These are phyloP conservation scores for Chaetodon auriga DNA, from an alignment of 2,113 vertebrate genomes.

Conservation along the genomic window DNA sequence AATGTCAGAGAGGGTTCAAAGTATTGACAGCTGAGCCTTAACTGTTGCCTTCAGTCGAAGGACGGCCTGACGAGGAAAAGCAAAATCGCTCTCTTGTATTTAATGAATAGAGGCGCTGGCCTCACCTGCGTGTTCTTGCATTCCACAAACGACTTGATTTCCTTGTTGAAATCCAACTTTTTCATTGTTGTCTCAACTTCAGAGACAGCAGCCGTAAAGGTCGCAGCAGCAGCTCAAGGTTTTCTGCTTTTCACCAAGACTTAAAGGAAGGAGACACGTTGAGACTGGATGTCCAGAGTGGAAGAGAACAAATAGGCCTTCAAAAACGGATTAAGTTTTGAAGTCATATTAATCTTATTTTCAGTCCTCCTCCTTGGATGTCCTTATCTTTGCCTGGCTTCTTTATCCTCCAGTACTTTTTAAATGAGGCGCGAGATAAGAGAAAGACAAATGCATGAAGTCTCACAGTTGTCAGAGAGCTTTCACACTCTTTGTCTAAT, in stretches of 20 bases:
- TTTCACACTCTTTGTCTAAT: neutral
- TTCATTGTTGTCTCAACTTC: neutral
- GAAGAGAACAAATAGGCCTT: too few species aligned
- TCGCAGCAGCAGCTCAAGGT: neutral
- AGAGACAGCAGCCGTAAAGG: conserved; percentile 4
- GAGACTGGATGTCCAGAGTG: too few species aligned
- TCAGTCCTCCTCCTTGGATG: neutral
- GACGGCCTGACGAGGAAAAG: neutral
- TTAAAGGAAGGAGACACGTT: too few species aligned
- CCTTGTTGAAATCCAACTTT: neutral
- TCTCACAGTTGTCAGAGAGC: conserved; percentile 1
- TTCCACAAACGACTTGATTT: conserved; percentile 10
- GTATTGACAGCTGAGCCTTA: conserved; percentile 8
- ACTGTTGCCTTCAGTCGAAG: conserved; percentile 23
- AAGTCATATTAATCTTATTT: too few species aligned
- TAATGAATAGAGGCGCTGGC: conserved; percentile 26
- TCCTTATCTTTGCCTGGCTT: too few species aligned
- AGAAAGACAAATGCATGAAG: neutral
- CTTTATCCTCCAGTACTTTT: conserved; percentile 1
- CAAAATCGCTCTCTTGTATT: neutral
- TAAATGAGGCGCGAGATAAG: neutral
- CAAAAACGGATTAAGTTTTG: too few species aligned
- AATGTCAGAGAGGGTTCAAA: neutral
- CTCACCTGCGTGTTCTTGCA: neutral
- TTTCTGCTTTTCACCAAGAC: neutral